Conservation (phyloP, 1,140 invertebrate genomes). For the Tetragnatha versicolor region DNA sequence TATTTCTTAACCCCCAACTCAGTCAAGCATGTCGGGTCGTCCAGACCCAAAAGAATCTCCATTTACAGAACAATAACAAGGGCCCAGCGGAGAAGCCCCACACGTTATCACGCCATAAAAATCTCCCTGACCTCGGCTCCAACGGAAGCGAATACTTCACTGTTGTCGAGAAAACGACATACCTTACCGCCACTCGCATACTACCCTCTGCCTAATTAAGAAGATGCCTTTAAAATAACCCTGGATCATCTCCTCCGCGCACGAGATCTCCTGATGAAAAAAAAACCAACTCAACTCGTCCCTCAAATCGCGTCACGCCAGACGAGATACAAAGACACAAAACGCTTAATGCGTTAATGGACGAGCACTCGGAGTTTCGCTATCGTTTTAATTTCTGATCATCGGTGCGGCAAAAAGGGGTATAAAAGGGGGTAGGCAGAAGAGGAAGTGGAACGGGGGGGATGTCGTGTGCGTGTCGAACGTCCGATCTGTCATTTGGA, state of each 20-base stretch:
- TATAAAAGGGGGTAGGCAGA: neutral
- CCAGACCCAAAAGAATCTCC: too few species aligned
- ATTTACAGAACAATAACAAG: too few species aligned
- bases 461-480: slow-evolving; percentile 50
- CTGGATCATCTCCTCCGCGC: too few species aligned
- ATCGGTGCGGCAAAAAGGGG: slow-evolving; percentile 27
- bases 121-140: slow-evolving; percentile 22
- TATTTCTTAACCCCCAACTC: too few species aligned
- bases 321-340: slow-evolving; percentile 27
- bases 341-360: slow-evolving; percentile 39
- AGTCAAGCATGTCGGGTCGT: too few species aligned
- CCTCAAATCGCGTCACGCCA: slow-evolving; percentile 31
- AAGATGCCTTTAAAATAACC: neutral
- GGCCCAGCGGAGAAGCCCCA: neutral
- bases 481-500: slow-evolving; percentile 41
- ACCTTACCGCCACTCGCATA: slow-evolving; percentile 22
- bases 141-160: slow-evolving; percentile 14
- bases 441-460: slow-evolving; percentile 27
- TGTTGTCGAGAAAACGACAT: slow-evolving; percentile 13
- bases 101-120: slow-evolving; percentile 20
- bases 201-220: neutral
- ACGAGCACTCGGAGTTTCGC: neutral
- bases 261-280: too few species aligned
- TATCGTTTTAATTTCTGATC: slow-evolving; percentile 44
- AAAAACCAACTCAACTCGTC: slow-evolving; percentile 11